These are phyloP conservation scores for Capitulum mitella DNA, from an alignment of 2,888 invertebrate species.

Conservation along the genomic window DNA sequence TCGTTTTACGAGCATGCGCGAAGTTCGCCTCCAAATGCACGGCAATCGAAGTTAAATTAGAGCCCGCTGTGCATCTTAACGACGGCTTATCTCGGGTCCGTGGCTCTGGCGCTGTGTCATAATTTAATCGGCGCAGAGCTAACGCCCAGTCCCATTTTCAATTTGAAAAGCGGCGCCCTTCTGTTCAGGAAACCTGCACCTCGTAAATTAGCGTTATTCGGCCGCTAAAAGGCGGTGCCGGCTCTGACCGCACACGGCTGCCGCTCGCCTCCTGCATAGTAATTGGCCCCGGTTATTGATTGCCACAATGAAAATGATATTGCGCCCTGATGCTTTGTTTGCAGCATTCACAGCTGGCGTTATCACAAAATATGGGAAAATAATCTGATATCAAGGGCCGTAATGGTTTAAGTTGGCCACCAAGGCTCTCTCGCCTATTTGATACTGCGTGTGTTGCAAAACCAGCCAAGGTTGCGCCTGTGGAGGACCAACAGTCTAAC, in stretches of 20 bases:
- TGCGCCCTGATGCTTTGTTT: not conserved
- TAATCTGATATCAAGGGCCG: not conserved
- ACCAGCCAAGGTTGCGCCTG: too few relatives aligned
- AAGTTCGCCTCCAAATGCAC: not conserved
- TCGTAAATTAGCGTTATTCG: not conserved
- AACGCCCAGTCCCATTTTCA: constrained; percentile 3
- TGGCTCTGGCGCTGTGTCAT: not conserved
- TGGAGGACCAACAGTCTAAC: too few relatives aligned
- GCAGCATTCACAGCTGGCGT: not conserved
- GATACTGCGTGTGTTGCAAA: too few relatives aligned
- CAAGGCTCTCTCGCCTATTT: too few relatives aligned
- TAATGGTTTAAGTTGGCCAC: not conserved
- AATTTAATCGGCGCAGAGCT: not conserved
- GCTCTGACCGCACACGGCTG: not conserved
- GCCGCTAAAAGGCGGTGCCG: not conserved
- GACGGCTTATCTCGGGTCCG: not conserved
- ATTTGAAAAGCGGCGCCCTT: constrained; percentile 19
- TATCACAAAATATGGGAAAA: not conserved
- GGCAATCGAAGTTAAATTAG: not conserved
- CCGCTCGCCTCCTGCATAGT: not conserved
- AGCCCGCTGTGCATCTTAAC: not conserved
- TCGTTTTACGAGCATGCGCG: not conserved
- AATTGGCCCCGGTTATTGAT: not conserved
- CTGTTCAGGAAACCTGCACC: not conserved
- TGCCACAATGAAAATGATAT: constrained; percentile 2